Conservation (phyloP, 2,797 vertebrate species). For the Pampus argenteus region DNA sequence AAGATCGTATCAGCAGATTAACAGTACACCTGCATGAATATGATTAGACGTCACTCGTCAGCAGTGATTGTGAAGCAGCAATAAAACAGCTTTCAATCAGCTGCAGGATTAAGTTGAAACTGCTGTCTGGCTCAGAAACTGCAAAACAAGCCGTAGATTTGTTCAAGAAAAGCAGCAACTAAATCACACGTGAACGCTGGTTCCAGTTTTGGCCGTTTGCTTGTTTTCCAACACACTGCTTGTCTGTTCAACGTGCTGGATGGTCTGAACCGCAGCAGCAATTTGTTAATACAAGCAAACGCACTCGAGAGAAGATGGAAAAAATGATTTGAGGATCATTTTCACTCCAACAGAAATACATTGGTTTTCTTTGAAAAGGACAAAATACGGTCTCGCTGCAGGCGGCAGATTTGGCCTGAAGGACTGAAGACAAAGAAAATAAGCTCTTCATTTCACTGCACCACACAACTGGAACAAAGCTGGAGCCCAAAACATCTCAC, state of each 20-base stretch:
- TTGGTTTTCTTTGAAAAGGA: constrained; percentile 4
- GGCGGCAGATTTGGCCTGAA: constrained; percentile 3
- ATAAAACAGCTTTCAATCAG: neutral
- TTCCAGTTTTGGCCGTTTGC: neutral
- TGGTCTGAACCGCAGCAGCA: neutral
- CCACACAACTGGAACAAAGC: constrained; percentile 7
- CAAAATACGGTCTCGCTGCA: neutral
- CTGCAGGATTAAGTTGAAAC: neutral
- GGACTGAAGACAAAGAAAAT: constrained; percentile 6
- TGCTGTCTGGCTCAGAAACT: neutral
- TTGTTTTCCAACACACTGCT: neutral
- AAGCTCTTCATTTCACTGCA: constrained; percentile 1
- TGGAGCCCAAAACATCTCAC: neutral
- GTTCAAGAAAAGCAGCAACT: neutral
- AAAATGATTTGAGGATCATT: constrained; percentile 7
- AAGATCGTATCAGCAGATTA: no score
- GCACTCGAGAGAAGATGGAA: neutral
- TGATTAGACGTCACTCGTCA: neutral
- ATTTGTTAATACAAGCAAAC: neutral
- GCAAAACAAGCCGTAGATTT: neutral
- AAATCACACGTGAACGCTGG: neutral
- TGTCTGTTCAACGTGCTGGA: neutral
- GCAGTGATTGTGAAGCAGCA: neutral
- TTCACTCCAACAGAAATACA: neutral
- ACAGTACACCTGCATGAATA: no score